Percentiles rank a stretch among this genome's conserved stretches.
phyloP scores from a whole-genome alignment of 2,888 invertebrate species.

The Cordilura impudica region DNA sequence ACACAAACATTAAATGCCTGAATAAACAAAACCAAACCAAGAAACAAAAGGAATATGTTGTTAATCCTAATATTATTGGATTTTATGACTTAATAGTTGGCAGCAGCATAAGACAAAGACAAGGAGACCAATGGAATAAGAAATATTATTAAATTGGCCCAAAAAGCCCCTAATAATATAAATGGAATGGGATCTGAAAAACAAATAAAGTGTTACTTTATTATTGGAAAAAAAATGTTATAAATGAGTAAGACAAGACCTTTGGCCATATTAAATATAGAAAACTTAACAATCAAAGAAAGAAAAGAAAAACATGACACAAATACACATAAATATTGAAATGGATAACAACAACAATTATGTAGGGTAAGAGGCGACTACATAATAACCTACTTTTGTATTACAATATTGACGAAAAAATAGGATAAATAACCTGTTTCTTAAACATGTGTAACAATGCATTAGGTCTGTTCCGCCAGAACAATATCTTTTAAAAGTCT shows the following conservation, averaged over 20 bases:
- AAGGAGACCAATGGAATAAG: neutral
- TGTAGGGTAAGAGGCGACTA: too few species aligned
- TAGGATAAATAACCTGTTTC: too few species aligned
- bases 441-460: too few species aligned
- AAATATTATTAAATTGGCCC: slow-evolving; percentile 8
- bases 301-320: too few species aligned
- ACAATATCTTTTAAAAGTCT: too few species aligned
- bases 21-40: neutral
- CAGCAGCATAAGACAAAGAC: neutral
- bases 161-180: slow-evolving; percentile 31
- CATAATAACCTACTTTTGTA: too few species aligned
- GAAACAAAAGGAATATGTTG: neutral
- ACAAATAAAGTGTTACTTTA: neutral
- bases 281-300: neutral
- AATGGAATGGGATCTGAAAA: neutral
- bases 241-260: neutral
- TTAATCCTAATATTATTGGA: slow-evolving; percentile 1
- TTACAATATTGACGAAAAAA: too few species aligned
- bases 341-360: too few species aligned
- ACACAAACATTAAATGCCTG: neutral
- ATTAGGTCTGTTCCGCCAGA: too few species aligned
- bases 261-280: neutral
- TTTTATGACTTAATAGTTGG: slow-evolving; percentile 1
- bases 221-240: slow-evolving; percentile 6
- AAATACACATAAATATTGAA: too few species aligned